Base-by-base conservation (phyloP, 2,888 invertebrate genomes). In the Apamea monoglypha region DNA sequence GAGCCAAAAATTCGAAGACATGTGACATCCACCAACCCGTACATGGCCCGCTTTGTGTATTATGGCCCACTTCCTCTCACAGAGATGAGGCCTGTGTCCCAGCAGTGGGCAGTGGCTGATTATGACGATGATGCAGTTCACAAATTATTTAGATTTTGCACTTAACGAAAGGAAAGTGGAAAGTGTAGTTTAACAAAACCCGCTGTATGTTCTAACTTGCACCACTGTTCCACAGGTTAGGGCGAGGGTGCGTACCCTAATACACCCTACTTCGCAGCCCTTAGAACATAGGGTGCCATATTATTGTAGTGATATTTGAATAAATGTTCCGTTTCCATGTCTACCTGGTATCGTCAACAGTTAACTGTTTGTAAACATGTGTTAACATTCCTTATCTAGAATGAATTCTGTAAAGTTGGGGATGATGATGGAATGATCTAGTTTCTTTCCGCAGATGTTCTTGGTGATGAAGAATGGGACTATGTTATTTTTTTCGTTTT, bases 181-280 rank as follows among this genome's bases (percentile, higher is more conserved):
- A 59, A 59, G n/a, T 14, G 6, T 59, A 59, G 12, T n/a, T 29
- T 29, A 32, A 53, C 14, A n/a, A 50, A 1, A 59, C 1, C 12
- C 80, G 83, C 76, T 61, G 1, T 14, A 40, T 40, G 32, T 61
- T 25, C 4, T 68, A 7, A 25, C 84, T 79, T 78, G 21, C 4
- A 61, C 80, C 74, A 66, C 29, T 12, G 1, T 44, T 10, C 44
- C 66, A 66, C 74, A 81, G 83, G 81, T 79, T 69, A 75, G 87
- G 89, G 90, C 69, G 89, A 91, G 91, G 91, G 91, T 82, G 82
- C 77, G 83, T 78, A 81, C 91, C 91, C 89, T 90, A 80, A 68
- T 75, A 81, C 85, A 85, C 90, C 91, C 88, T 85, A 63, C 78
- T 84, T 81, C 75, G 82, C 64, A 88, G 81, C 86, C 80, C 83